A percentile compares a stretch with the other conserved stretches of the same genome.
phyloP scores from a whole-genome alignment of 2,797 vertebrate genomes.

The Hemitrygon akajei region DNA sequence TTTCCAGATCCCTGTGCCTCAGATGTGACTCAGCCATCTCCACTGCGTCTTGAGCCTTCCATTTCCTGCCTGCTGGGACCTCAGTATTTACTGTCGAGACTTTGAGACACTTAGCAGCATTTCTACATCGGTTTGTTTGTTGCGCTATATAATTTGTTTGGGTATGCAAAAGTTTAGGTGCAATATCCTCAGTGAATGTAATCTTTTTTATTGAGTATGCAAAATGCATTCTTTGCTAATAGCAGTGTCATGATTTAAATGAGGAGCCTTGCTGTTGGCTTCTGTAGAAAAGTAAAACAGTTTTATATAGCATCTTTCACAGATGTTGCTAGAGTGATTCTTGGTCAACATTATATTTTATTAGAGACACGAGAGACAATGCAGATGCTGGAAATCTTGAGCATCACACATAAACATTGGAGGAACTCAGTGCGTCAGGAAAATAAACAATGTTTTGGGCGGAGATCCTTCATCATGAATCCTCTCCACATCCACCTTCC shows the following conservation, averaged over 20 bases:
- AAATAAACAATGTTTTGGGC: no score
- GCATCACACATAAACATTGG: no score
- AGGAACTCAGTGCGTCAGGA: no score
- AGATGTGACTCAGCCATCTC: no score
- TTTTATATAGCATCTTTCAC: not conserved
- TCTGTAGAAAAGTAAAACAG: not conserved
- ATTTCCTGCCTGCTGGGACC: no score
- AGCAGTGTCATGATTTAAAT: not conserved
- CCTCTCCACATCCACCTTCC: no score
- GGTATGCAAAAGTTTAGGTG: not conserved
- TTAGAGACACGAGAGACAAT: no score
- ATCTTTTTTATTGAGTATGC: not conserved
- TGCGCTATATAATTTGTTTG: slow-evolving; percentile 6
- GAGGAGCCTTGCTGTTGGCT: not conserved
- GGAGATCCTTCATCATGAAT: no score
- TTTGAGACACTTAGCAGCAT: not conserved
- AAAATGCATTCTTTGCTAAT: not conserved
- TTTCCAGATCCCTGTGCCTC: no score
- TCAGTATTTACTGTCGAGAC: no score
- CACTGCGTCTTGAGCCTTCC: no score
- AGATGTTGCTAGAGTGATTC: not conserved
- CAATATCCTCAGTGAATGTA: not conserved
- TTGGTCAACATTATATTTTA: not conserved
- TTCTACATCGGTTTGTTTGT: not conserved
- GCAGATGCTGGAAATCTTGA: no score